Conservation (phyloP, 1,140 invertebrate genomes). For the Lasioglossum albipes region DNA sequence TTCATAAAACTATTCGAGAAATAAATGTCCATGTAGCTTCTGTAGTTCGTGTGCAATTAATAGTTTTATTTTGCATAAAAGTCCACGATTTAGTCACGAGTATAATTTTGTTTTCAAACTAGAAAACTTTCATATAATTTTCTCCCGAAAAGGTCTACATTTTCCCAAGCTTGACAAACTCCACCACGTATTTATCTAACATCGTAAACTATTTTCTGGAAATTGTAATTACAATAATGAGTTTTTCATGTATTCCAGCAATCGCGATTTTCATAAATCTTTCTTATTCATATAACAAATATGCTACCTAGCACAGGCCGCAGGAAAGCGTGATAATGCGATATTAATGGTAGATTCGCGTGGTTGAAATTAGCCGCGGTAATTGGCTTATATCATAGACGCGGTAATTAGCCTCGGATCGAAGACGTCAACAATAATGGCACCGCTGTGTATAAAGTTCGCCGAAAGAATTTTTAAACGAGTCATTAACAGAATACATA, state of each 20-base stretch:
- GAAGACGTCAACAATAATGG: conserved; percentile 46
- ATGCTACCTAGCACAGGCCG: neutral
- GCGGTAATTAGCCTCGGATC: conserved; percentile 43
- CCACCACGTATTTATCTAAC: too few species aligned
- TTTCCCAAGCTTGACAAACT: too few species aligned
- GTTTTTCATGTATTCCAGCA: neutral
- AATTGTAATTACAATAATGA: too few species aligned
- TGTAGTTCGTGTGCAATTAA: too few species aligned
- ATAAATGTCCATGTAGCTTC: too few species aligned
- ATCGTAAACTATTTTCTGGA: too few species aligned
- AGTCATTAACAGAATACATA: conserved; percentile 13
- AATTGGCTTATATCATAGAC: conserved; percentile 48
- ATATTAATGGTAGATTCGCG: conserved; percentile 56
- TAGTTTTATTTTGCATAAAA: too few species aligned
- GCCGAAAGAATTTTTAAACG: conserved; percentile 8
- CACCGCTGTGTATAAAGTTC: conserved; percentile 37
- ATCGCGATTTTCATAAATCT: conserved; percentile 19
- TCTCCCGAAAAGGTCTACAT: too few species aligned
- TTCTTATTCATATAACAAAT: conserved; percentile 11
- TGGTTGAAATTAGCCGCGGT: conserved; percentile 30
- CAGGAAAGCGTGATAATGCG: conserved; percentile 37
- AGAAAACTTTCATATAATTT: too few species aligned
- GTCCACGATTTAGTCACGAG: too few species aligned
- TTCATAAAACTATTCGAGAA: too few species aligned
- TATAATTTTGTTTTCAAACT: too few species aligned